Conservation (phyloP, 2,797 vertebrate genomes). For the Limosa lapponica region DNA sequence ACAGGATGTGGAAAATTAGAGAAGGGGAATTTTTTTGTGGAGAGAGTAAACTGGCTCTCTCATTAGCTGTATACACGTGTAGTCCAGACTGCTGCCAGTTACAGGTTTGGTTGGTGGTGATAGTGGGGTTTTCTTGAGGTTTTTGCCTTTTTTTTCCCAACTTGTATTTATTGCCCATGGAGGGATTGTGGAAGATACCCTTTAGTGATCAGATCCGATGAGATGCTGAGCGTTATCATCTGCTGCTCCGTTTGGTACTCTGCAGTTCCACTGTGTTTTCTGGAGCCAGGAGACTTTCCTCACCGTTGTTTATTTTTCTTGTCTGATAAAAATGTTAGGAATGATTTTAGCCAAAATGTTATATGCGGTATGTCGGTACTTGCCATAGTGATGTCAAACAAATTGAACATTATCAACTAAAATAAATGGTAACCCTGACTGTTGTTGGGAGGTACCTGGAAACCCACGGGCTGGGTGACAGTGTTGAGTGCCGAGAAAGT, state of each 20-base stretch:
- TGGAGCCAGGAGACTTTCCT: conserved; percentile 1
- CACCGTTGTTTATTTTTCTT: conserved; percentile 19
- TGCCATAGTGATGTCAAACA: conserved; percentile 14
- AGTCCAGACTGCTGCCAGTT: neutral
- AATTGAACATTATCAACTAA: neutral
- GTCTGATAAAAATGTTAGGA: conserved; percentile 36
- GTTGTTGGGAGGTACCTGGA: neutral
- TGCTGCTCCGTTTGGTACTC: neutral
- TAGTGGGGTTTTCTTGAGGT: neutral
- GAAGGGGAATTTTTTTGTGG: neutral
- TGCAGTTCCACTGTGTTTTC: neutral
- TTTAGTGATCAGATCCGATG: neutral
- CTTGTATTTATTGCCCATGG: neutral
- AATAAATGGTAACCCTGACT: neutral
- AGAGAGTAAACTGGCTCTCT: neutral
- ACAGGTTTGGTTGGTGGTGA: neutral
- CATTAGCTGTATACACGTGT: neutral
- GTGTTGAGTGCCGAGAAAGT: neutral
- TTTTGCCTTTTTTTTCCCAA: neutral
- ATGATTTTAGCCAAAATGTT: neutral
- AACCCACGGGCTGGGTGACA: neutral
- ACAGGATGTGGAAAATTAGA: neutral
- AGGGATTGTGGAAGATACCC: neutral
- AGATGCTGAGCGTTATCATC: neutral
- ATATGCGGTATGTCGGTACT: neutral